Percentiles rank a stretch among this genome's conserved stretches.
These are phyloP conservation scores for Timandra comae DNA, from an alignment of 2,888 invertebrate species.

Conservation along the genomic window DNA sequence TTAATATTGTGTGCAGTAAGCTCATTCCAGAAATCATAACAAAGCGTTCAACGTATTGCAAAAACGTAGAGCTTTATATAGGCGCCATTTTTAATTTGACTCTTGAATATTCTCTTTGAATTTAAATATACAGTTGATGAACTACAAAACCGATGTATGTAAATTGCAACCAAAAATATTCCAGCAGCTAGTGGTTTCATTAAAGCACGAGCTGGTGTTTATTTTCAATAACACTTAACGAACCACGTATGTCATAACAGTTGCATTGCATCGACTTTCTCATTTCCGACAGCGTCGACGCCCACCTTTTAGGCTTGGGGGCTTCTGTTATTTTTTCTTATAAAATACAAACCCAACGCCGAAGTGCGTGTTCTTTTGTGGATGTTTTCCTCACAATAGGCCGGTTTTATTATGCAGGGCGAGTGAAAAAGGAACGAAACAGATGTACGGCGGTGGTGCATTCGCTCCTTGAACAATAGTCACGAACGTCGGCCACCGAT, in stretches of 20 bases:
- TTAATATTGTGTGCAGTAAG: too few relatives aligned
- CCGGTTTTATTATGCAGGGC: conserved; percentile 68
- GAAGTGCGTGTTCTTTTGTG: conserved; percentile 71
- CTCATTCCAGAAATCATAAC: too few relatives aligned
- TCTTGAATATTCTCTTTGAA: not conserved
- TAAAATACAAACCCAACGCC: conserved; percentile 51
- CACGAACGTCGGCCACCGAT: conserved; percentile 58
- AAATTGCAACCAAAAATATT: conserved; percentile 20
- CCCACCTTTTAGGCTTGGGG: conserved; percentile 61
- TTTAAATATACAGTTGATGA: not conserved
- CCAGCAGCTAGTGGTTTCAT: conserved; percentile 28
- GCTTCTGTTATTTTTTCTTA: conserved; percentile 66
- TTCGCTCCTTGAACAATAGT: conserved; percentile 64
- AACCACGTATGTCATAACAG: conserved; percentile 72
- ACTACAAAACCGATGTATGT: not conserved
- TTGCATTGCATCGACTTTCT: conserved; percentile 71
- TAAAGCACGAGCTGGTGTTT: conserved; percentile 47
- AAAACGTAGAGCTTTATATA: not conserved
- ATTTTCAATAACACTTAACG: conserved; percentile 61
- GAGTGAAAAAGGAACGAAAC: conserved; percentile 70
- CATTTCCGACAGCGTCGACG: conserved; percentile 63
- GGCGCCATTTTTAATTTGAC: not conserved
- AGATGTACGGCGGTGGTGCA: conserved; percentile 67
- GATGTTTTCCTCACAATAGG: conserved; percentile 65
- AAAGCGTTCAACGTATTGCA: not conserved